Conservation (phyloP, 2,113 vertebrate species). For the Rhinopithecus roxellana region DNA sequence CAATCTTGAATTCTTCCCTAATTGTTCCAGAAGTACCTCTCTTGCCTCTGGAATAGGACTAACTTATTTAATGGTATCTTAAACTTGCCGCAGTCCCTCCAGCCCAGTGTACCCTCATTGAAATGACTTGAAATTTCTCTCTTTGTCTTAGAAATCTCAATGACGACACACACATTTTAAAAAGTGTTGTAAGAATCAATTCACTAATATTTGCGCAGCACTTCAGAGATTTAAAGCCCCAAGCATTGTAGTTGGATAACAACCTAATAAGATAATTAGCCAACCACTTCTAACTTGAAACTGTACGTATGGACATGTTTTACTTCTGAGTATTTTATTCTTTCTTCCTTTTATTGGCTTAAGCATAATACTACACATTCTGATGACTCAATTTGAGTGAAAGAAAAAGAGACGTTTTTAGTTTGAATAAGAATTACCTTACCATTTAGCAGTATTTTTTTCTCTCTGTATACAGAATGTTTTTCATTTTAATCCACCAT, state of each 20-base stretch:
- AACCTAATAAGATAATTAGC: constrained; percentile 60
- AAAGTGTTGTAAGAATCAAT: not conserved
- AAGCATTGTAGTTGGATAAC: constrained; percentile 5
- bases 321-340: constrained; percentile 71
- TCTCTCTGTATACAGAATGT: constrained; percentile 57
- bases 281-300: constrained; percentile 64
- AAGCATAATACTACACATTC: constrained; percentile 55
- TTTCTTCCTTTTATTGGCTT: constrained; percentile 78
- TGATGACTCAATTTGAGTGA: constrained; percentile 77
- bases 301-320: constrained; percentile 75
- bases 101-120: not conserved
- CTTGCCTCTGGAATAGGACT: not conserved
- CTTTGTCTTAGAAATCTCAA: not conserved
- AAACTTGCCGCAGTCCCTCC: not conserved
- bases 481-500: constrained; percentile 71
- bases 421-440: constrained; percentile 83
- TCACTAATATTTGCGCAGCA: not conserved
- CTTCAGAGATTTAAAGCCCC: constrained; percentile 39
- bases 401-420: constrained; percentile 66
- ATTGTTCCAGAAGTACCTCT: not conserved
- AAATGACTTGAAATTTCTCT: not conserved
- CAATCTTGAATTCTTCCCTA: not conserved
- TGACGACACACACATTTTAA: not conserved
- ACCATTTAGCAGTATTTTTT: constrained; percentile 75
- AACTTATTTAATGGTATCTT: not conserved